A percentile compares a stretch with the other conserved stretches of the same genome.
phyloP scores from a whole-genome alignment of 2,888 invertebrate species.

The Orthosia gothica region DNA sequence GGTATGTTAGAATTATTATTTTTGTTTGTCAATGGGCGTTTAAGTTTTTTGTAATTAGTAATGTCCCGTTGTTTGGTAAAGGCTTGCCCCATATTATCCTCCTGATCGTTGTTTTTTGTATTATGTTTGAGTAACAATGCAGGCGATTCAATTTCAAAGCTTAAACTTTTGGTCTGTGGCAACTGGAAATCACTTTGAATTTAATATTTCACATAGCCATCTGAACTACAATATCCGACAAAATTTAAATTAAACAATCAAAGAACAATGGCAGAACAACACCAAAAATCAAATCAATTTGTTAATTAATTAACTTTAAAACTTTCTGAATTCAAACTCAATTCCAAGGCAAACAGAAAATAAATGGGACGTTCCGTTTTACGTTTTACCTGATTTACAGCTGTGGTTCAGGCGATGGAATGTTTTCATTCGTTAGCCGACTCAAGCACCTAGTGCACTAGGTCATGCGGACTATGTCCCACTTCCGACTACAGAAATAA shows the following conservation, averaged over 20 bases:
- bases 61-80: no score
- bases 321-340: constrained; percentile 18
- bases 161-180: background rate
- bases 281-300: constrained; percentile 18
- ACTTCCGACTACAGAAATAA: constrained; percentile 77
- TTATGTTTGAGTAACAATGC: no score
- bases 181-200: background rate
- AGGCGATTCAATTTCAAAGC: background rate
- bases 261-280: constrained; percentile 9
- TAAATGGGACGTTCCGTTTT: constrained; percentile 43
- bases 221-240: background rate
- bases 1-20: background rate
- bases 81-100: no score
- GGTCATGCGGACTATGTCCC: constrained; percentile 75
- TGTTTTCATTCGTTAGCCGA: constrained; percentile 76
- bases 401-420: constrained; percentile 68
- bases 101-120: no score
- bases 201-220: background rate
- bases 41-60: no score
- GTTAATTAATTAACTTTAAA: constrained; percentile 27
- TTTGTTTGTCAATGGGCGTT: background rate
- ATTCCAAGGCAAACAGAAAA: constrained; percentile 21
- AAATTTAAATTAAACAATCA: background rate
- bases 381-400: constrained; percentile 66
- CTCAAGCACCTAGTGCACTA: constrained; percentile 70